These are phyloP conservation scores for Peucedramus taeniatus DNA, from an alignment of 2,113 vertebrate genomes.

Conservation along the genomic window DNA sequence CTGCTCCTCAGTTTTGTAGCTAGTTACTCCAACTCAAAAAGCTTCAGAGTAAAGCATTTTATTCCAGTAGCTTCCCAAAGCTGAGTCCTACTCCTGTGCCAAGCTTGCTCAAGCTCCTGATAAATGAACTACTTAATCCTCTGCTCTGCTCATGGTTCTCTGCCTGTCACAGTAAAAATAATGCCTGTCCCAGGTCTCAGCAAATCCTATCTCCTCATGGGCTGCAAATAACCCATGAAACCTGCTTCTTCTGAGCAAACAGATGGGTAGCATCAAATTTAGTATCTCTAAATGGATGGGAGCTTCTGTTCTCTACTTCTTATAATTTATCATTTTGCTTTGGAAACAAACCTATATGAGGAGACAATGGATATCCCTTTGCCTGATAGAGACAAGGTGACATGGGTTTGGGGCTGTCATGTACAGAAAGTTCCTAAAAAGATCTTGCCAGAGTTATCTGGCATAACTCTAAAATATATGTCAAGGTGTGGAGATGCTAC, in stretches of 20 bases:
- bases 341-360: not conserved
- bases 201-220: not conserved
- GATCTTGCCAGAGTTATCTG: not conserved
- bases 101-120: not conserved
- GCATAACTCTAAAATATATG: not conserved
- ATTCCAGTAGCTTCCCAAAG: not conserved
- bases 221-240: constrained; percentile 9
- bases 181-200: not conserved
- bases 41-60: not conserved
- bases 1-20: not conserved
- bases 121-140: not conserved
- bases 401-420: not conserved
- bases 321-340: not conserved
- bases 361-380: not conserved
- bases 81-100: not conserved
- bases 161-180: not conserved
- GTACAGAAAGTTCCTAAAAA: not conserved
- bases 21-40: not conserved
- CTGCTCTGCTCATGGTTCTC: not conserved
- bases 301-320: not conserved
- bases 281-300: not conserved
- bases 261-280: constrained; percentile 9
- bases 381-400: not conserved
- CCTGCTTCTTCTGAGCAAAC: not conserved
- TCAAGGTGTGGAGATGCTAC: not conserved